phyloP scores from a whole-genome alignment of 1,140 invertebrate genomes.

The Cyphomyrmex costatus region DNA sequence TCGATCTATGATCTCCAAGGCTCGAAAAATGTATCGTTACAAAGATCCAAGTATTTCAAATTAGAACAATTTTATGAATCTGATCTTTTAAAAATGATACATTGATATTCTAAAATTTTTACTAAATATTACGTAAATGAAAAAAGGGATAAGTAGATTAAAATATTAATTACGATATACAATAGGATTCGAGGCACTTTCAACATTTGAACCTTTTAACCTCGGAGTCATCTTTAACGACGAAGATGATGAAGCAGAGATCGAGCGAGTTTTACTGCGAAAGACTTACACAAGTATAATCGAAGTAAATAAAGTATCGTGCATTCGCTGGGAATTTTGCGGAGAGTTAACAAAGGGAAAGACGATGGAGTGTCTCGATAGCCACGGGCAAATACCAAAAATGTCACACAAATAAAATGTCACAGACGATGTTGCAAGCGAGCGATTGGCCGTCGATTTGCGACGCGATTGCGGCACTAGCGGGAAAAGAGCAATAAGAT shows the following conservation, averaged over 20 bases:
- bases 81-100: neutral
- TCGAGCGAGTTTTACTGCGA: constrained; percentile 38
- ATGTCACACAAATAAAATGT: constrained; percentile 57
- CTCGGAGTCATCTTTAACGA: constrained; percentile 36
- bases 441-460: constrained; percentile 43
- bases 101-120: neutral
- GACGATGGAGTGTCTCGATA: constrained; percentile 18
- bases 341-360: constrained; percentile 33
- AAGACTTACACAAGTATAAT: neutral
- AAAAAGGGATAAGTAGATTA: neutral
- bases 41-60: neutral
- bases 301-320: constrained; percentile 29
- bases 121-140: neutral
- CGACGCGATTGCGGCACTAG: constrained; percentile 10
- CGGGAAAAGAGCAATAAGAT: constrained; percentile 59
- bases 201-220: constrained; percentile 42
- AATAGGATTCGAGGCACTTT: constrained; percentile 7
- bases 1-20: neutral
- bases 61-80: neutral
- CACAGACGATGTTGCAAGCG: constrained; percentile 40
- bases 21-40: neutral
- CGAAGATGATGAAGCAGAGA: constrained; percentile 36
- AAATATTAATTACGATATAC: neutral
- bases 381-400: constrained; percentile 42
- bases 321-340: constrained; percentile 37